These are phyloP conservation scores for Progne subis DNA, from an alignment of 2,113 vertebrate species.

Conservation along the genomic window DNA sequence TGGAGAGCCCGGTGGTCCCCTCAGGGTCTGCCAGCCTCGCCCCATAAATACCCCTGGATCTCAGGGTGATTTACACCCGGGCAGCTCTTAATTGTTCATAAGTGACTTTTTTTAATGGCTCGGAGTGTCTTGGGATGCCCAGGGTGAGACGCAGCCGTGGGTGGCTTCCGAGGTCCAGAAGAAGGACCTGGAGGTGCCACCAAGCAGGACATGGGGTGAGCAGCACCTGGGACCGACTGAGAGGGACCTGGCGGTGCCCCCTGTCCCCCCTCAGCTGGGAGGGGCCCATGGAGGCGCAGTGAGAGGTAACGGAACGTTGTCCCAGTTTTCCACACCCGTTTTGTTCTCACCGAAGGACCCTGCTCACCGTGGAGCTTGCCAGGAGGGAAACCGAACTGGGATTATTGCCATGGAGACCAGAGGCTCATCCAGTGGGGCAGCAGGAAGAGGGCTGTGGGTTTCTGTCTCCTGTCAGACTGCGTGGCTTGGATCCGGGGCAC, in stretches of 20 bases:
- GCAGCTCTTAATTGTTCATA: not conserved
- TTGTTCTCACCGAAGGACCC: not conserved
- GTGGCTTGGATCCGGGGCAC: not conserved
- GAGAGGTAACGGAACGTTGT: not conserved
- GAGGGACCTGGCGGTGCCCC: not conserved
- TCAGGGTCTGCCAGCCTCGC: not conserved
- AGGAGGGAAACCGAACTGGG: not conserved
- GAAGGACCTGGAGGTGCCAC: not conserved
- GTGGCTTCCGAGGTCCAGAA: not conserved
- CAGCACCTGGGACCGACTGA: not conserved
- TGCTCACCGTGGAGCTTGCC: not conserved
- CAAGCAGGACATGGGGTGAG: accelerated
- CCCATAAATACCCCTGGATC: not conserved
- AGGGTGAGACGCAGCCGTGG: not conserved
- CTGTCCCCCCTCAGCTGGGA: not conserved
- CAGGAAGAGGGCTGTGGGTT: not conserved
- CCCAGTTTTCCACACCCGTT: not conserved
- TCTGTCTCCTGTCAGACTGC: not conserved
- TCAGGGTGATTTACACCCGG: not conserved
- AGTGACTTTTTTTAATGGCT: not conserved
- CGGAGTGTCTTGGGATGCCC: not conserved
- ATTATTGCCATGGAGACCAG: not conserved
- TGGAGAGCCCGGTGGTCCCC: not conserved
- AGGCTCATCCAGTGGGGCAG: not conserved
- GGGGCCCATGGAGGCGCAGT: not conserved